phyloP scores from a whole-genome alignment of 2,888 invertebrate genomes.

The Conomelus anceps region DNA sequence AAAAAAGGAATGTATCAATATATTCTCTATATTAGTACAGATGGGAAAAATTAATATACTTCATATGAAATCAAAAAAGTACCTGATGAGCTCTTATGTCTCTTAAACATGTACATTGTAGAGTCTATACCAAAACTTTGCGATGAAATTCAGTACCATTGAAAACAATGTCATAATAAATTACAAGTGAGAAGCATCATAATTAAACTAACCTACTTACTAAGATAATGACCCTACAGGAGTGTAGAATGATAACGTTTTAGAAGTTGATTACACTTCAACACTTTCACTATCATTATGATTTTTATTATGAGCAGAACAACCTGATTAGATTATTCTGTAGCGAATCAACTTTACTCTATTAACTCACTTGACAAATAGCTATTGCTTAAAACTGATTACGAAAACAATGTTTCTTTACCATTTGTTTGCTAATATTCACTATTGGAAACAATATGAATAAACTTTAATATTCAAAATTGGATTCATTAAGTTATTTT shows the following conservation, averaged over 20 bases:
- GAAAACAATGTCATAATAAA: background rate
- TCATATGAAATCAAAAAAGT: too few relatives aligned
- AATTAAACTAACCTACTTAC: background rate
- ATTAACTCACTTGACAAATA: background rate
- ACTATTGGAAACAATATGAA: too few relatives aligned
- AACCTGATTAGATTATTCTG: background rate
- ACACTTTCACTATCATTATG: background rate
- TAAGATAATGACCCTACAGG: background rate
- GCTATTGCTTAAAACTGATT: background rate
- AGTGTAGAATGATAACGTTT: background rate
- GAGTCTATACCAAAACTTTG: background rate
- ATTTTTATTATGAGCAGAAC: background rate
- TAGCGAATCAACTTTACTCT: background rate
- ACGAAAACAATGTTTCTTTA: background rate
- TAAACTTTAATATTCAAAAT: background rate
- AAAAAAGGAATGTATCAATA: background rate
- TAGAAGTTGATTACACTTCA: background rate
- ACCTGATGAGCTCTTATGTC: slow-evolving; percentile 8
- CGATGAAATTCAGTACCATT: background rate
- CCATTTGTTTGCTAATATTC: background rate
- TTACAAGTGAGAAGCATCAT: background rate
- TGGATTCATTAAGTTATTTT: too few relatives aligned
- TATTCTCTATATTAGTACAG: background rate
- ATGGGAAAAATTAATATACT: too few relatives aligned
- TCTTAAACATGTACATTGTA: background rate